Percentiles rank a stretch among this genome's conserved stretches.
Evolutionary conservation across 2,888 invertebrate species (phyloP).

Genomic region (Papilio demoleus): DNA sequence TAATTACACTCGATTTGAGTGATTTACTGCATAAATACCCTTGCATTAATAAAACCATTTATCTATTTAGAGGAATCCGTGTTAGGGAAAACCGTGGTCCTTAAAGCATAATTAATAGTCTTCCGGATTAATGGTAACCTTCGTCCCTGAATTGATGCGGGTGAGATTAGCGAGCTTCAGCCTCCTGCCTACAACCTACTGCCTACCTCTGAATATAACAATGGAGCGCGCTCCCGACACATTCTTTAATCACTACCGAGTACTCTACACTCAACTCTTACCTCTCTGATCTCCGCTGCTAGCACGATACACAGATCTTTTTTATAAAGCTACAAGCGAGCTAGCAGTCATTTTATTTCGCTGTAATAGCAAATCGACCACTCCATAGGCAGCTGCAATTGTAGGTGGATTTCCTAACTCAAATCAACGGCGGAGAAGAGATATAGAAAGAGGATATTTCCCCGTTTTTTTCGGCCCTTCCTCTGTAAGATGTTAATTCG

Average conservation of each 20-base stretch:
- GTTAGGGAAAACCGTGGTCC: constrained; percentile 44
- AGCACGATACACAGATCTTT: not conserved
- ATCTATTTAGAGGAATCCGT: constrained; percentile 33
- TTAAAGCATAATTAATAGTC: constrained; percentile 60
- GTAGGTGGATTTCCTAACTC: too few species aligned
- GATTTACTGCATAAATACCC: constrained; percentile 22
- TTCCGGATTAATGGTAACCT: constrained; percentile 55
- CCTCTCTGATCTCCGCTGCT: not conserved
- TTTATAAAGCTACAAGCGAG: too few species aligned
- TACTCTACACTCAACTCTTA: constrained; percentile 1
- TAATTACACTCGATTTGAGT: not conserved
- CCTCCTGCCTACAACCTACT: not conserved
- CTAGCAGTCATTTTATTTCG: too few species aligned
- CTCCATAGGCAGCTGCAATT: too few species aligned
- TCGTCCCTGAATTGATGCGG: constrained; percentile 46
- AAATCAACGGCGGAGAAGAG: too few species aligned
- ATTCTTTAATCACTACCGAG: constrained; percentile 20
- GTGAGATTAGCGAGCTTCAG: constrained; percentile 27
- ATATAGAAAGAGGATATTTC: too few species aligned
- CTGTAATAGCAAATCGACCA: too few species aligned
- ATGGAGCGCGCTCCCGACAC: constrained; percentile 12
- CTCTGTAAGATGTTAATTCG: too few species aligned
- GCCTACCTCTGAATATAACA: constrained; percentile 31
- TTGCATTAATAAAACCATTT: constrained; percentile 32
- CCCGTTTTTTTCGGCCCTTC: too few species aligned